These are phyloP conservation scores for Amiota mariae DNA, from an alignment of 2,888 invertebrate genomes.

Conservation along the genomic window DNA sequence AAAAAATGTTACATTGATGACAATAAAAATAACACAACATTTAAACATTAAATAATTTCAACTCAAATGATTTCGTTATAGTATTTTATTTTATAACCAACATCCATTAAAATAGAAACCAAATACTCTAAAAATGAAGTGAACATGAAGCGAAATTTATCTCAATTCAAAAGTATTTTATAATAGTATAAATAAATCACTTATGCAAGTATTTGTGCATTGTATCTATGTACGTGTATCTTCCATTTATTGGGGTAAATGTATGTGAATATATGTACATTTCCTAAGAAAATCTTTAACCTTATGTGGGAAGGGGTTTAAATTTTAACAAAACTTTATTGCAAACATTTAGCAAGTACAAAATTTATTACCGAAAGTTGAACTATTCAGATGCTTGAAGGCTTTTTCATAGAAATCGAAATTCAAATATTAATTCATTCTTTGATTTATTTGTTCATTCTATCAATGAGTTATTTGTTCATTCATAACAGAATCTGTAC, in stretches of 20 bases:
- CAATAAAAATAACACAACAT: neutral
- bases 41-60: neutral
- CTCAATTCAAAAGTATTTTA: slow-evolving; percentile 3
- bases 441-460: too few relatives aligned
- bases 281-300: too few relatives aligned
- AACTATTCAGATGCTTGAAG: neutral
- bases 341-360: neutral
- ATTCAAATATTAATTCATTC: too few relatives aligned
- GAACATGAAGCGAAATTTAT: neutral
- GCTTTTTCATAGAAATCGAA: too few relatives aligned
- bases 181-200: neutral
- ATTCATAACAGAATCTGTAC: too few relatives aligned
- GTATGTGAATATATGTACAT: too few relatives aligned
- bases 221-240: too few relatives aligned
- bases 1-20: neutral
- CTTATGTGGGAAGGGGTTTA: too few relatives aligned
- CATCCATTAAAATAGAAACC: neutral
- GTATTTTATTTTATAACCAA: neutral
- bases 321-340: too few relatives aligned
- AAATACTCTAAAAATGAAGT: neutral
- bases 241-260: too few relatives aligned
- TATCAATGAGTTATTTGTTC: too few relatives aligned
- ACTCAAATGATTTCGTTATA: neutral
- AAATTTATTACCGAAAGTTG: neutral
- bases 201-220: neutral